A percentile compares a stretch with the other conserved stretches of the same genome.
Conservation (phyloP, 2,113 vertebrate genomes). For the Salminus brasiliensis region DNA sequence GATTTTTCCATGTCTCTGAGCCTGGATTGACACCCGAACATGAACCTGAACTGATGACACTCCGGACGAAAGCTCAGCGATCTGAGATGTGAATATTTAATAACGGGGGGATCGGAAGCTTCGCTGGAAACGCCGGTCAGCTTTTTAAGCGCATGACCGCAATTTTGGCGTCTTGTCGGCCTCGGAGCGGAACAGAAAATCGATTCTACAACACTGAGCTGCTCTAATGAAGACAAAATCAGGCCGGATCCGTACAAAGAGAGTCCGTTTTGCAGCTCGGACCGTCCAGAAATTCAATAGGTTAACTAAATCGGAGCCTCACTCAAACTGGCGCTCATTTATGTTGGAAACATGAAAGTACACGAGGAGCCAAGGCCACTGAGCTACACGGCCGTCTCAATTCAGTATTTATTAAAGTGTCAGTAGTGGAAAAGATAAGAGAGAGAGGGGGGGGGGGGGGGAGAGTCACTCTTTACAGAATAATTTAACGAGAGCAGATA, state of each 20-base stretch:
- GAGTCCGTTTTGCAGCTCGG: neutral
- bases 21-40: no score
- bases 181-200: neutral
- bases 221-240: constrained; percentile 25
- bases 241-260: neutral
- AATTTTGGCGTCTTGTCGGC: neutral
- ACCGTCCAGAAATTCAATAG: no score
- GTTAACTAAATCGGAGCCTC: no score
- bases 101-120: neutral
- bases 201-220: constrained; percentile 8
- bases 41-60: no score
- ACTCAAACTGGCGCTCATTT: neutral
- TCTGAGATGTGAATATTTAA: no score
- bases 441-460: neutral
- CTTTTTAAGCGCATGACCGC: constrained; percentile 5
- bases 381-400: neutral
- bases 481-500: neutral
- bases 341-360: neutral
- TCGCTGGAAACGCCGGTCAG: neutral
- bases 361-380: neutral
- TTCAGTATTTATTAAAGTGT: neutral
- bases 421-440: neutral
- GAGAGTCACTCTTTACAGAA: neutral
- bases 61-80: no score
- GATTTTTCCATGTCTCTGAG: no score